Percentiles rank a stretch among this genome's conserved stretches.
Conservation (phyloP, 2,113 vertebrate species). For the Saiga tatarica region DNA sequence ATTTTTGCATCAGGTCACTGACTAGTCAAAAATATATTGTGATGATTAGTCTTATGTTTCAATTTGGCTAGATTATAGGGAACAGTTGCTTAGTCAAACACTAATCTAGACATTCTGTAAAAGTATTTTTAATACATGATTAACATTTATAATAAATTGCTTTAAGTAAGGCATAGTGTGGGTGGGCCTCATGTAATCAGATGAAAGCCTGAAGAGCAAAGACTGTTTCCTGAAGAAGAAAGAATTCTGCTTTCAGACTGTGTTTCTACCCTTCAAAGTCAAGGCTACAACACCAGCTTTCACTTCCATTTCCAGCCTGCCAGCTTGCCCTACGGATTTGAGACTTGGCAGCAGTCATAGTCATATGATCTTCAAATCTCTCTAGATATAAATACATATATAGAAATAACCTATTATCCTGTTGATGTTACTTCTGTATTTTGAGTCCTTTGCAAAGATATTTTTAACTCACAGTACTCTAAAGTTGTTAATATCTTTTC, state of each 20-base stretch:
- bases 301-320: neutral
- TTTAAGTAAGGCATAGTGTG: neutral
- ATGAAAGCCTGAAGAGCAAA: neutral
- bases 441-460: neutral
- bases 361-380: neutral
- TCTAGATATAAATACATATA: neutral
- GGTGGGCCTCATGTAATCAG: neutral
- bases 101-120: neutral
- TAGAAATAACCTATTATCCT: neutral
- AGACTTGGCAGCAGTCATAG: neutral
- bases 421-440: neutral
- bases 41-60: neutral
- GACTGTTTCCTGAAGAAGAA: neutral
- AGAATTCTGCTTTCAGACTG: neutral
- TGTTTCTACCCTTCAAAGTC: neutral
- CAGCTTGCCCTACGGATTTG: neutral
- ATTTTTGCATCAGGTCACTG: neutral
- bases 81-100: neutral
- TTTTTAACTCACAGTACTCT: neutral
- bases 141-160: neutral
- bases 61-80: neutral
- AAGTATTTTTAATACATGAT: neutral
- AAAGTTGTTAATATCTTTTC: neutral
- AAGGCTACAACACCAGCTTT: neutral
- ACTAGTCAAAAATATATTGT: neutral